Conservation (phyloP, 1,140 invertebrate species). For the Heliothis subflexa region DNA sequence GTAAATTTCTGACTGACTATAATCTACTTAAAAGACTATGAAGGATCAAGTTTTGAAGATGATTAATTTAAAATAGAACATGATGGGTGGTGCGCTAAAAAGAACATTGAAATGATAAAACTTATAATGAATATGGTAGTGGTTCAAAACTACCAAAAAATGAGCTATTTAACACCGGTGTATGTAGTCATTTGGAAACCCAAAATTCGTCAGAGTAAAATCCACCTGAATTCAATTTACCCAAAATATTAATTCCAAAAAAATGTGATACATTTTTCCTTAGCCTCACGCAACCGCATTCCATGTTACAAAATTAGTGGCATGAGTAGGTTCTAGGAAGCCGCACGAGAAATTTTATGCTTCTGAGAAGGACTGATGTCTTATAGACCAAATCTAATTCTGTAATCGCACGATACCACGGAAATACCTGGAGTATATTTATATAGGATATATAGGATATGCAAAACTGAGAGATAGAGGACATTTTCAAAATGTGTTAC, state of each 20-base stretch:
- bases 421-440: constrained; percentile 42
- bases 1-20: constrained; percentile 56
- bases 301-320: constrained; percentile 35
- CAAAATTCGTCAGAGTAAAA: not conserved
- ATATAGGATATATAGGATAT: too few species aligned
- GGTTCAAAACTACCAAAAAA: too few species aligned
- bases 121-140: too few species aligned
- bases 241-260: constrained; percentile 8
- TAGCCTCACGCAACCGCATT: constrained; percentile 40
- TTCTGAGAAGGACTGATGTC: constrained; percentile 44
- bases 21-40: not conserved
- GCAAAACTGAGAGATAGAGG: not conserved
- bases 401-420: constrained; percentile 23
- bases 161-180: too few species aligned
- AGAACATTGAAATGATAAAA: too few species aligned
- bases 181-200: not conserved
- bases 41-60: not conserved
- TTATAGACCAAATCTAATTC: constrained; percentile 38
- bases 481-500: not conserved
- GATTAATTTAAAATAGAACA: not conserved
- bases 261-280: constrained; percentile 19
- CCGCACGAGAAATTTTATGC: constrained; percentile 44
- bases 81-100: not conserved
- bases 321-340: constrained; percentile 49
- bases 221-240: not conserved